Conservation (phyloP, 2,113 vertebrate species). For the Eublepharis macularius region DNA sequence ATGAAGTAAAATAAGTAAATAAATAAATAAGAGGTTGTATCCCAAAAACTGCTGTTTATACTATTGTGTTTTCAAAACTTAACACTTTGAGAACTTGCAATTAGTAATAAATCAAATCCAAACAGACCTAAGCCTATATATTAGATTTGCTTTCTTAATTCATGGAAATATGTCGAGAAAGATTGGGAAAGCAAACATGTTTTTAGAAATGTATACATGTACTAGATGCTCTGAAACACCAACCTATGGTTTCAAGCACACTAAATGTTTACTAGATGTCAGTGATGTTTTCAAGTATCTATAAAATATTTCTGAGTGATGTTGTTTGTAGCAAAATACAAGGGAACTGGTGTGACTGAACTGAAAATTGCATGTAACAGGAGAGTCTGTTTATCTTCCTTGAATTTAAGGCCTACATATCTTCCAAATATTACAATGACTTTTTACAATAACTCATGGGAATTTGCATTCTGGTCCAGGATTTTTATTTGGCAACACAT, state of each 20-base stretch:
- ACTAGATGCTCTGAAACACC: slow-evolving; percentile 54
- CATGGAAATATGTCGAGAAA: slow-evolving; percentile 54
- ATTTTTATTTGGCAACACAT: background rate
- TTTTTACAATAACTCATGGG: background rate
- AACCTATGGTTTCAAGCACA: slow-evolving; percentile 9
- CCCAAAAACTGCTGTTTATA: background rate
- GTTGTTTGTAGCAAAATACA: background rate
- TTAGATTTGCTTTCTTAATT: slow-evolving; percentile 56
- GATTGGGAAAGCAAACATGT: slow-evolving; percentile 45
- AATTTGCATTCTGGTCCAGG: background rate
- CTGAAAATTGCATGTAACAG: background rate
- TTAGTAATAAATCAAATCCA: slow-evolving; percentile 49
- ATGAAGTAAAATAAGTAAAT: no score
- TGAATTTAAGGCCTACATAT: background rate
- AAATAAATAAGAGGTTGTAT: no score
- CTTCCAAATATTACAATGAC: background rate
- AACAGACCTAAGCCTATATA: slow-evolving; percentile 34
- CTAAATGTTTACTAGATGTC: background rate
- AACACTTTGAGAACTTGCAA: slow-evolving; percentile 38
- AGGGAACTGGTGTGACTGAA: background rate
- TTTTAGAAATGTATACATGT: slow-evolving; percentile 50
- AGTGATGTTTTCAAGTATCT: background rate
- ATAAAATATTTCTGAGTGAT: background rate
- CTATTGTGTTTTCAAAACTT: slow-evolving; percentile 41
- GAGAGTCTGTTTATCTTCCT: background rate